These are phyloP conservation scores for Xanthorhoe designata DNA, from an alignment of 2,888 invertebrate genomes.

Conservation along the genomic window DNA sequence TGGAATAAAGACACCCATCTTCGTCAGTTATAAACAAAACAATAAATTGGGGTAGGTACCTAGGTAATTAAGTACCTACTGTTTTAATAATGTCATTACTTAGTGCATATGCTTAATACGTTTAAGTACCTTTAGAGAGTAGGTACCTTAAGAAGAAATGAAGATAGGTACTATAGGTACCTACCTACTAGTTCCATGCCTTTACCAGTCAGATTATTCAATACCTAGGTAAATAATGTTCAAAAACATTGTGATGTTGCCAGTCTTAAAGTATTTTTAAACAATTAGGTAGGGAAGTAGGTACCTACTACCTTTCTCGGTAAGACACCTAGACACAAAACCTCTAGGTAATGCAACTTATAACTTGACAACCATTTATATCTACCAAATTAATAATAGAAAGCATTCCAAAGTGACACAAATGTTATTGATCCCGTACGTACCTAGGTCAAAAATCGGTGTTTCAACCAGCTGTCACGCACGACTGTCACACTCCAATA, in stretches of 20 bases:
- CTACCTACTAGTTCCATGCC: too few species aligned
- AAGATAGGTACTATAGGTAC: too few species aligned
- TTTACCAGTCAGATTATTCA: too few species aligned
- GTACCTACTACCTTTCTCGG: too few species aligned
- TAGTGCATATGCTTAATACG: too few species aligned
- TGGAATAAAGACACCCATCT: conserved; percentile 62
- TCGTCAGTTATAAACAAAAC: conserved; percentile 62
- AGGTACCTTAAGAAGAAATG: too few species aligned
- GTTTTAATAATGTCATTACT: too few species aligned
- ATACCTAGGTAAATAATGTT: too few species aligned
- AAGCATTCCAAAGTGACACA: conserved; percentile 46
- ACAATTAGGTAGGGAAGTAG: too few species aligned
- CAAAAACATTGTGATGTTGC: too few species aligned
- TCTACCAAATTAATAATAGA: conserved; percentile 40
- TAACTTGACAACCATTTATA: conserved; percentile 10
- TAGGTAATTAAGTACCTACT: conserved; percentile 43
- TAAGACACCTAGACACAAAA: not conserved
- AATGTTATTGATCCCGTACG: conserved; percentile 49
- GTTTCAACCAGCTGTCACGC: conserved; percentile 61
- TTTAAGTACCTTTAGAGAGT: too few species aligned
- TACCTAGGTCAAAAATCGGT: conserved; percentile 41
- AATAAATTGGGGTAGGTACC: conserved; percentile 70
- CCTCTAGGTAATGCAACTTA: not conserved
- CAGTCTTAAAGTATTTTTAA: too few species aligned
- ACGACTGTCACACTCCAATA: conserved; percentile 69